These are phyloP conservation scores for Charadrius vociferus DNA, from an alignment of 2,113 vertebrate species.

Conservation along the genomic window DNA sequence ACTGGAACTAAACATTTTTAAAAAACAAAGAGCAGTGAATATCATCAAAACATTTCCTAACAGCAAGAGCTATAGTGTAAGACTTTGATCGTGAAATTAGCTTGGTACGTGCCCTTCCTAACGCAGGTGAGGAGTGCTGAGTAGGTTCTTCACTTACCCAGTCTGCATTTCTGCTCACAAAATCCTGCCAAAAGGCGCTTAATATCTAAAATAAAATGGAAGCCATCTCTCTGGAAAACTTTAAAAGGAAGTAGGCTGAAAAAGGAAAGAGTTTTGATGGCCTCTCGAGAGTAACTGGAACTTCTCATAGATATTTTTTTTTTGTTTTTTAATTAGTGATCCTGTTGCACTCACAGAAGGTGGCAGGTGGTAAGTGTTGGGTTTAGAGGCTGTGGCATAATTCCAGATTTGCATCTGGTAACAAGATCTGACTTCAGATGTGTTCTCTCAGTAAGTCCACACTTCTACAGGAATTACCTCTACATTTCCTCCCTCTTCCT, in stretches of 20 bases:
- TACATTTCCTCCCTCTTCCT: neutral
- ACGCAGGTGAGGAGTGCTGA: neutral
- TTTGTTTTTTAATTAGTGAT: neutral
- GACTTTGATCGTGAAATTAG: constrained; percentile 49
- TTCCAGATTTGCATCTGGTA: neutral
- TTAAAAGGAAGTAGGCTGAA: neutral
- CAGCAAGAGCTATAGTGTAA: neutral
- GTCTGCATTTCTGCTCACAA: neutral
- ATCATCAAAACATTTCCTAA: neutral
- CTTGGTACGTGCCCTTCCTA: neutral
- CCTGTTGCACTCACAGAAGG: neutral
- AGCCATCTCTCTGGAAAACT: neutral
- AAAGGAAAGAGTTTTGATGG: neutral
- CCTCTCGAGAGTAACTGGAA: neutral
- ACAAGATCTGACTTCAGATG: neutral
- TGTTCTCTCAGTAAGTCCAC: neutral
- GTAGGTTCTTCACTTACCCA: neutral
- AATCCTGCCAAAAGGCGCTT: neutral
- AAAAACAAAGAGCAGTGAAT: neutral
- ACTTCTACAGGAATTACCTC: neutral
- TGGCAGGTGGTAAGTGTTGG: neutral
- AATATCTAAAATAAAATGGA: neutral
- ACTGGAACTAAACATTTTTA: neutral
- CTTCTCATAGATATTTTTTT: neutral
- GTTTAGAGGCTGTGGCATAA: neutral